Conservation (phyloP, 35 echinoderm and acorn worm species). For the Lytechinus variegatus region DNA sequence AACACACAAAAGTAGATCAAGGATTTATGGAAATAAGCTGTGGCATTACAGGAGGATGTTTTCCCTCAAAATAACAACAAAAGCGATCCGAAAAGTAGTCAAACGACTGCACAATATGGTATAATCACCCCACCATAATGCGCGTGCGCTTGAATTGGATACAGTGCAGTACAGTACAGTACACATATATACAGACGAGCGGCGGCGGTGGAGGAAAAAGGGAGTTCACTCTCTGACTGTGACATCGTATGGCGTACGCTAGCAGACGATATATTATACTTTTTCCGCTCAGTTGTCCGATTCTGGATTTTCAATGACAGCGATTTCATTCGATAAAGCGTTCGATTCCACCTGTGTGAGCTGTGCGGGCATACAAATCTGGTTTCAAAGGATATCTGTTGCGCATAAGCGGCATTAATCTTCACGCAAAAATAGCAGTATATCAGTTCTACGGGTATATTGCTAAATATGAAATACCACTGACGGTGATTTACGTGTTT, state of each 20-base stretch:
- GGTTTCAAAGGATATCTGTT: neutral
- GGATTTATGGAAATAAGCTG: neutral
- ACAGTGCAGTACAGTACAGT: no score
- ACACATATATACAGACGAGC: neutral
- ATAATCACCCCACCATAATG: neutral
- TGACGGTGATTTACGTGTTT: no score
- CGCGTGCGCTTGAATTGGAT: neutral
- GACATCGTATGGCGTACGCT: neutral
- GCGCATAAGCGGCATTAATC: no score
- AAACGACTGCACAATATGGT: neutral
- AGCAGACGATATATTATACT: neutral
- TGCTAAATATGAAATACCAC: no score
- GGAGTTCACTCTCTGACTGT: neutral
- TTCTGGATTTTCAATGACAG: neutral
- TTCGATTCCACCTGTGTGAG: neutral
- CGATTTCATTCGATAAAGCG: neutral
- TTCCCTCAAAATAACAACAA: neutral
- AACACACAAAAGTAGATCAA: neutral
- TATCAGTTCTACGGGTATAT: no score
- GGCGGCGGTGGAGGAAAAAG: neutral
- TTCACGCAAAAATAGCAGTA: no score
- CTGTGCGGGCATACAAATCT: neutral
- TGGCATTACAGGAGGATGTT: neutral
- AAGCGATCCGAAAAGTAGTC: neutral
- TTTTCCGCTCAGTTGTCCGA: neutral